Base-by-base conservation (phyloP, 2,797 vertebrate species). In the Apogon hyalosoma region DNA sequence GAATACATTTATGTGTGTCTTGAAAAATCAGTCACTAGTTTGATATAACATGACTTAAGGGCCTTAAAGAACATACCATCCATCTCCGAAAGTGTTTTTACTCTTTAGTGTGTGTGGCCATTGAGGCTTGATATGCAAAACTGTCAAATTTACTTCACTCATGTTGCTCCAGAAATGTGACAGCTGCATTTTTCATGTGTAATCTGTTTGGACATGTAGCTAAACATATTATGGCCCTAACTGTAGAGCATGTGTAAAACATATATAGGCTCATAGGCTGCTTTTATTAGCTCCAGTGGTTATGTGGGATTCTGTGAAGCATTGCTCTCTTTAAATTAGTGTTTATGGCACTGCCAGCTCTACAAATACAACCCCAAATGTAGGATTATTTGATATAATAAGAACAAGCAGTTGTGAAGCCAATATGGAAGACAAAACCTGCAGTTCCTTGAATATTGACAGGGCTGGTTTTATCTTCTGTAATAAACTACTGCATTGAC, bases 151-250 rank as follows among this genome's bases (percentile, higher is more conserved):
- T 0, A 49, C 40, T 41, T 53, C 31, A 62, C 42, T 51, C 6
- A 6, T 36, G 31, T 28, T 1, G 11, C 6, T n/a, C 4, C 12
- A 13, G 24, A 71, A 51, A 46, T 49, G 4, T 83, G 73, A 77
- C 80, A 79, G 67, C 53, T 62, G 64, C 12, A 7, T 73, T 77
- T 66, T 13, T 7, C 38, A 45, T 41, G 15, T 50, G 56, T 53
- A 62, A 82, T 67, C 14, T 36, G 38, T 65, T 78, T 59, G 48
- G 75, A 86, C 77, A 68, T 60, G 46, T 15, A 63, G 36, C 16
- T 54, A 19, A 55, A 52, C 53, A 61, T 24, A 28, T 16, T 46
- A 46, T 15, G 40, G 6, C 38, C 6, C 21, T 0, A 39, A 42
- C n/a, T 14, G 36, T 16, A 21, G 11, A 41, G 21, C 15, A n/a